phyloP scores from a whole-genome alignment of 2,888 invertebrate species.

The Zygogramma bicolorata region DNA sequence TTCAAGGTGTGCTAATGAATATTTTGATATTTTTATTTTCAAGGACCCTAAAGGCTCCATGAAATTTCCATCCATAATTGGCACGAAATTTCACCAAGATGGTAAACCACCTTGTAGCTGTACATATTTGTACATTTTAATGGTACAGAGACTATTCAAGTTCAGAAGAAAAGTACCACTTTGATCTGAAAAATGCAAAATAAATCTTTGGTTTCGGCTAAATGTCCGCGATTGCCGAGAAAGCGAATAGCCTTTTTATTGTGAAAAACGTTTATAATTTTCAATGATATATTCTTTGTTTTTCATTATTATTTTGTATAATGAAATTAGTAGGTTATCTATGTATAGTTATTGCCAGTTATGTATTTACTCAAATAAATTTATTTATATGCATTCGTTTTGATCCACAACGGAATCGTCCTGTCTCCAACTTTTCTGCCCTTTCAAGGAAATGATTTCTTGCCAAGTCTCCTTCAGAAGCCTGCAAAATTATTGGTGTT shows the following conservation, averaged over 20 bases:
- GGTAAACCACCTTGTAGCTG: background rate
- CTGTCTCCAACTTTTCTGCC: conserved; percentile 71
- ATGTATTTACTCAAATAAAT: conserved; percentile 61
- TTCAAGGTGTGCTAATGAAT: too few relatives aligned
- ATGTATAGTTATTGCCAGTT: conserved; percentile 51
- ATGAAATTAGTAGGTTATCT: conserved; percentile 40
- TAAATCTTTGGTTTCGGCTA: background rate
- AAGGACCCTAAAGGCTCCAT: background rate
- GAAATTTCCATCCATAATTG: background rate
- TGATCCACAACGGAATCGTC: conserved; percentile 66
- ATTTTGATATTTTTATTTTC: background rate
- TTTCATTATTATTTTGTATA: conserved; percentile 52
- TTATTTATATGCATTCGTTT: conserved; percentile 58
- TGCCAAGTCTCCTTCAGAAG: conserved; percentile 71
- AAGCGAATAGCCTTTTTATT: conserved; percentile 11
- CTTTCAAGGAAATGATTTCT: conserved; percentile 71
- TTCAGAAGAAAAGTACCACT: background rate
- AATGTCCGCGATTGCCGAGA: background rate
- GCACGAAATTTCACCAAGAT: background rate
- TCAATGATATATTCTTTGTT: conserved; percentile 41
- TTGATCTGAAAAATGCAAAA: background rate
- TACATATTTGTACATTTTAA: background rate
- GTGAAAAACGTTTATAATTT: conserved; percentile 24
- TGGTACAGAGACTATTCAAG: background rate
- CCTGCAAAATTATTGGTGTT: conserved; percentile 57